Evolutionary conservation across 2,888 invertebrate species (phyloP).

Genomic region (Polyploca ridens): DNA sequence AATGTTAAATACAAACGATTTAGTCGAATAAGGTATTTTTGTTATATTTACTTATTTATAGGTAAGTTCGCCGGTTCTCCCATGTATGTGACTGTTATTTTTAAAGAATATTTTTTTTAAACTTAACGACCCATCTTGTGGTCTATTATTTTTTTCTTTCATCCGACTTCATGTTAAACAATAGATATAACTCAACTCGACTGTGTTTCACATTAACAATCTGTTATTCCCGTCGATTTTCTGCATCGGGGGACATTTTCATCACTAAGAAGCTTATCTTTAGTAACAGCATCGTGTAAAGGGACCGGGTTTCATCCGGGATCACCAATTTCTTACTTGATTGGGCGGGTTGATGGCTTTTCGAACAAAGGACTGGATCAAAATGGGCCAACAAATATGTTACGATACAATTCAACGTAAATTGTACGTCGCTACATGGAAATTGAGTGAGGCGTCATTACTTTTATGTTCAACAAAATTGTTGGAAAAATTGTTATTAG

Average conservation of each 20-base stretch:
- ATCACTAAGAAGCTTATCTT: slow-evolving; percentile 73
- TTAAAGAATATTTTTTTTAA: no score
- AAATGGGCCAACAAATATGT: slow-evolving; percentile 47
- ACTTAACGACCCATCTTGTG: no score
- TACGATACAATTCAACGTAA: slow-evolving; percentile 22
- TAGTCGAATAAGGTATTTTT: no score
- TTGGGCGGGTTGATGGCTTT: slow-evolving; percentile 78
- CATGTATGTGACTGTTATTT: no score
- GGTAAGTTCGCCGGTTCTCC: no score
- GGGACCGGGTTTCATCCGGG: slow-evolving; percentile 53
- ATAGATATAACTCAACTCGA: not conserved
- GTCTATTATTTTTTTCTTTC: no score
- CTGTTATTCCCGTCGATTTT: slow-evolving; percentile 52
- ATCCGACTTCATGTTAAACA: not conserved
- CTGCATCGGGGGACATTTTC: slow-evolving; percentile 60
- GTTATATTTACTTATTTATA: no score
- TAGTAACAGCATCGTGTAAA: slow-evolving; percentile 59
- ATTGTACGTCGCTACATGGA: slow-evolving; percentile 18
- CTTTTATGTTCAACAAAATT: not conserved
- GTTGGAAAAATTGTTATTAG: not conserved
- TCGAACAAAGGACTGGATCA: slow-evolving; percentile 67
- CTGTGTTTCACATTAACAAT: slow-evolving; percentile 34
- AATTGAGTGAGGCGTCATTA: not conserved
- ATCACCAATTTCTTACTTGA: slow-evolving; percentile 82
- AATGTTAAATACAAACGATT: no score